These are phyloP conservation scores for Caenorhabditis sp. DNA, from an alignment of 2,888 invertebrate species.

Conservation along the genomic window DNA sequence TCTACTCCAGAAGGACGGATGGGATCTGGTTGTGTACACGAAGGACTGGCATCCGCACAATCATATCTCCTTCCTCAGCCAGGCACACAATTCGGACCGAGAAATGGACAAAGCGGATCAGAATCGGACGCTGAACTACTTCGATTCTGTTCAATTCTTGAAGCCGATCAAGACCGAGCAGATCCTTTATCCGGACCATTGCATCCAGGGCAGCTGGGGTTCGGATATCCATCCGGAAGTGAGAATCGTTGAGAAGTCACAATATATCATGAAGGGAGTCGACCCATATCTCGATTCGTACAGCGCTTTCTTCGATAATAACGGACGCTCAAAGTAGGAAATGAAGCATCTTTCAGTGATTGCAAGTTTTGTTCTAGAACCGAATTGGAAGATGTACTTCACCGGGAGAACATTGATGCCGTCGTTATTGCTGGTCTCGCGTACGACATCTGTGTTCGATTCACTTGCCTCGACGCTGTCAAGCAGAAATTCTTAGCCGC, in stretches of 20 bases:
- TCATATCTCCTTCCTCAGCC: slow-evolving; percentile 96
- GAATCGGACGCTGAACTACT: slow-evolving; percentile 80
- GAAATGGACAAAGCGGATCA: slow-evolving; percentile 64
- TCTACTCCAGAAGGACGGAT: slow-evolving; percentile 58
- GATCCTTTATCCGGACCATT: slow-evolving; percentile 92
- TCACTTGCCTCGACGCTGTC: slow-evolving; percentile 60
- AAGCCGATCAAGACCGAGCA: slow-evolving; percentile 82
- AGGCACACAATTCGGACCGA: slow-evolving; percentile 80
- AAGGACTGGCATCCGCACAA: slow-evolving; percentile 97
- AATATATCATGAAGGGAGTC: slow-evolving; percentile 83
- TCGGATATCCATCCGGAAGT: slow-evolving; percentile 92
- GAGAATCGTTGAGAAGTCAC: slow-evolving; percentile 16
- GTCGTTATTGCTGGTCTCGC: slow-evolving; percentile 95
- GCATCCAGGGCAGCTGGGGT: slow-evolving; percentile 95
- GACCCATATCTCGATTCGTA: slow-evolving; percentile 96
- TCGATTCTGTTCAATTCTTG: slow-evolving; percentile 92
- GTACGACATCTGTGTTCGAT: slow-evolving; percentile 90
- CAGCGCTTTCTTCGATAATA: slow-evolving; percentile 98
- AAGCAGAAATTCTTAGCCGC: slow-evolving; percentile 47
- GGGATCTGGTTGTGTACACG: slow-evolving; percentile 84
- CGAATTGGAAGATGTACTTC: slow-evolving; percentile 87
- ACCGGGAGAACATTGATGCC: slow-evolving; percentile 88
- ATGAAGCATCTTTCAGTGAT: background rate
- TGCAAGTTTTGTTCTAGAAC: slow-evolving; percentile 85
- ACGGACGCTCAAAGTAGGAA: slow-evolving; percentile 83